Conservation (phyloP, 1,140 invertebrate genomes). For the Drosophila elegans region DNA sequence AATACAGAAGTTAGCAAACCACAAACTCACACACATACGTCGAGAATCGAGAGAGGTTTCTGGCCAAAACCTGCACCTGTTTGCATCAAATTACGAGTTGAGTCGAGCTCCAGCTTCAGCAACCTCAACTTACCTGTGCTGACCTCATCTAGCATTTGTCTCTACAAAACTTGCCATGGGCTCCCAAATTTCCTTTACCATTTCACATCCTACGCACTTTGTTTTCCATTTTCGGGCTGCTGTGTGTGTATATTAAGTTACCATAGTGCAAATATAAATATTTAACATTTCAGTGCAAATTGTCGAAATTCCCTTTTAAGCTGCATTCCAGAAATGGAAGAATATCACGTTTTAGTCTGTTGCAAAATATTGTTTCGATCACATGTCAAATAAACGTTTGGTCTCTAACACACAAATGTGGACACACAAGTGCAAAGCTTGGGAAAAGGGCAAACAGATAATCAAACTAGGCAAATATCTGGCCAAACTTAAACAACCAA, state of each 20-base stretch:
- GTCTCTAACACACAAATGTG: slow-evolving; percentile 26
- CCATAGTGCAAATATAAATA: slow-evolving; percentile 63
- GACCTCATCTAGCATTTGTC: slow-evolving; percentile 46
- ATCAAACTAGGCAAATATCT: slow-evolving; percentile 74
- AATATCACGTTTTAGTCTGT: slow-evolving; percentile 47
- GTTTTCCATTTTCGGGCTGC: slow-evolving; percentile 35
- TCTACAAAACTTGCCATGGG: slow-evolving; percentile 8
- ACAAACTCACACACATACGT: slow-evolving; percentile 28
- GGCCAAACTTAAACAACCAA: slow-evolving; percentile 46
- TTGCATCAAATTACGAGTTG: slow-evolving; percentile 70
- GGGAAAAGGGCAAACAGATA: slow-evolving; percentile 58
- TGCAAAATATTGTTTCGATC: slow-evolving; percentile 59
- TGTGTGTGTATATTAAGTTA: slow-evolving; percentile 51
- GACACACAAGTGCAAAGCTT: neutral
- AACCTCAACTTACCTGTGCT: slow-evolving; percentile 29
- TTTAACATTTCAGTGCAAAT: slow-evolving; percentile 67
- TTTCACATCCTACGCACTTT: slow-evolving; percentile 40
- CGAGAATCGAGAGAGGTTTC: slow-evolving; percentile 17
- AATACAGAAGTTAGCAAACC: slow-evolving; percentile 60
- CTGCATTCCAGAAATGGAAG: slow-evolving; percentile 40
- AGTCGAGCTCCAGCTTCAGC: slow-evolving; percentile 22
- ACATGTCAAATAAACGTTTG: slow-evolving; percentile 67
- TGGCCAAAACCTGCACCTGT: slow-evolving; percentile 72
- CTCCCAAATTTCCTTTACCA: neutral
- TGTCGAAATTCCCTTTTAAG: slow-evolving; percentile 55